Percentiles rank a stretch among this genome's conserved stretches.
phyloP scores from a whole-genome alignment of 2,797 vertebrate genomes.

The Crypturellus tataupa region DNA sequence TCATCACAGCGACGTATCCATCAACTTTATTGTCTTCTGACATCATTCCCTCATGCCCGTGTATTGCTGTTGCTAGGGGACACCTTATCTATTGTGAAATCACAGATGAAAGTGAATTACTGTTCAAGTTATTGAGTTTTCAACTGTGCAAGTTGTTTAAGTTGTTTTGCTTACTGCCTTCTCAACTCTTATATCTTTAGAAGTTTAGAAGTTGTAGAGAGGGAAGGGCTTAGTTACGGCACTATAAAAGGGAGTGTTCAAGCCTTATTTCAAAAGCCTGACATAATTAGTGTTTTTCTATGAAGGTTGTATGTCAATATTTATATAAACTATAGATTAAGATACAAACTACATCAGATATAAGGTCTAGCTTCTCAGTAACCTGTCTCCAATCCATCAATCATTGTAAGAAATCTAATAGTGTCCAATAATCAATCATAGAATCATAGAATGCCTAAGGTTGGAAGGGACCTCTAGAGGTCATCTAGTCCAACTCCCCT shows the following conservation, averaged over 20 bases:
- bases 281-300: neutral
- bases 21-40: constrained; percentile 33
- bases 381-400: neutral
- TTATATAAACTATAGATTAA: neutral
- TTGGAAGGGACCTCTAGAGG: too few relatives aligned
- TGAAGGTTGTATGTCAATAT: neutral
- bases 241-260: neutral
- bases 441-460: too few relatives aligned
- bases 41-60: neutral
- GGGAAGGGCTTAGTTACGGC: neutral
- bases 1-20: constrained; percentile 28
- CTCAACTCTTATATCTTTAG: neutral
- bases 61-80: neutral
- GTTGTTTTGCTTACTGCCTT: neutral
- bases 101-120: neutral
- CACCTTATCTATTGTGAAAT: neutral
- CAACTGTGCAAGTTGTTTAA: neutral
- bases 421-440: neutral
- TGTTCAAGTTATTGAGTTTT: neutral
- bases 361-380: neutral
- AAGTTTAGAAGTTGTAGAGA: neutral
- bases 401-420: neutral
- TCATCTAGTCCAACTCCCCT: too few relatives aligned
- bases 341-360: neutral
- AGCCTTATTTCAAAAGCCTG: neutral